Conservation (phyloP, 2,113 vertebrate species). For the Sylvietta virens region DNA sequence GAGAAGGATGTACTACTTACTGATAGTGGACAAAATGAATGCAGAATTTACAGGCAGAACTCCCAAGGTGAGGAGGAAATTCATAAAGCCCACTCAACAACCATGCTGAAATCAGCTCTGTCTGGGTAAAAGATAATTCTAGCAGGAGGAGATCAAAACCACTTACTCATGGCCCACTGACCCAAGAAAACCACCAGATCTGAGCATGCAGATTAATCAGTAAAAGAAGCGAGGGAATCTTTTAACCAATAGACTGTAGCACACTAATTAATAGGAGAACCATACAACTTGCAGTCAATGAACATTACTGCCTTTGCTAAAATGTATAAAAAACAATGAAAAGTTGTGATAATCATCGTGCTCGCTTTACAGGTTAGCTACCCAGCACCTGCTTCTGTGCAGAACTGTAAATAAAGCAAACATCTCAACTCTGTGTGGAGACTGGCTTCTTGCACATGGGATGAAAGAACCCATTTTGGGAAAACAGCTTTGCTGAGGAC, state of each 20-base stretch:
- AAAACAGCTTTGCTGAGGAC: not conserved
- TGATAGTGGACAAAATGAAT: not conserved
- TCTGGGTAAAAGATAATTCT: not conserved
- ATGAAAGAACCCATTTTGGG: not conserved
- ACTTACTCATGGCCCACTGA: no score
- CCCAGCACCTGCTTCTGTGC: not conserved
- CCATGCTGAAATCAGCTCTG: accelerated
- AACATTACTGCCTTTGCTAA: not conserved
- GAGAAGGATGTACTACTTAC: not conserved
- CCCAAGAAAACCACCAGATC: not conserved
- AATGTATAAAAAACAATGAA: not conserved
- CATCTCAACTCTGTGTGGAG: accelerated
- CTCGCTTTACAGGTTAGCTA: accelerated
- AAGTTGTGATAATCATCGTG: no score
- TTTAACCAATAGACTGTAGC: not conserved
- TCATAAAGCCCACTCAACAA: not conserved
- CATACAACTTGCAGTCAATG: not conserved
- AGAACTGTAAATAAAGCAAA: not conserved
- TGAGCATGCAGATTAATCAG: not conserved
- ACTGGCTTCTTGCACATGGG: not conserved
- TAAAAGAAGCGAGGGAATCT: not conserved
- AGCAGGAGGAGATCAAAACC: not conserved
- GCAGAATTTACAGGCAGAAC: not conserved
- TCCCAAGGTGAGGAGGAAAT: not conserved
- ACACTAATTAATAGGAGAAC: not conserved